phyloP scores from a whole-genome alignment of 2,113 vertebrate species.

The Otis tarda region DNA sequence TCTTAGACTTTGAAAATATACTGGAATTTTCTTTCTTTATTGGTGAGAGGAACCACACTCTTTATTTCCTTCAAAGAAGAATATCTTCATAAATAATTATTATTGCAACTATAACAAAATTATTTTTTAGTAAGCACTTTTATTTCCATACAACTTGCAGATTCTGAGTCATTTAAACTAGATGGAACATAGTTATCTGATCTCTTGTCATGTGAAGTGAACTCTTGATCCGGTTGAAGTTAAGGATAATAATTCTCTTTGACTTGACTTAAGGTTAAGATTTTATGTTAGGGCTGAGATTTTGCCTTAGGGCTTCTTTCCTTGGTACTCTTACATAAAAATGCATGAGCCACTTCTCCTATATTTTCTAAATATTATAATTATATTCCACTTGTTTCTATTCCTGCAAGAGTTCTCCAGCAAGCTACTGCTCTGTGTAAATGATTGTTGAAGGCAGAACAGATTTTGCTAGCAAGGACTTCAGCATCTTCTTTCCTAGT shows the following conservation, averaged over 20 bases:
- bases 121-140: neutral
- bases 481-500: neutral
- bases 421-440: neutral
- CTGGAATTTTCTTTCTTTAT: neutral
- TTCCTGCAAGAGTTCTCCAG: neutral
- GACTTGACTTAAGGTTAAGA: neutral
- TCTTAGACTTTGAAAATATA: neutral
- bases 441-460: neutral
- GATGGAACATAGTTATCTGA: neutral
- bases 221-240: neutral
- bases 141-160: neutral
- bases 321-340: neutral
- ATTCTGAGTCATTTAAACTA: neutral
- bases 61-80: neutral
- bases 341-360: neutral
- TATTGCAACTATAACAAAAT: neutral
- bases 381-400: neutral
- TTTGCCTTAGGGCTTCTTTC: neutral
- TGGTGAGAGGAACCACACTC: neutral
- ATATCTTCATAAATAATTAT: neutral
- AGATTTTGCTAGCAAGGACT: neutral
- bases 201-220: neutral
- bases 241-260: neutral
- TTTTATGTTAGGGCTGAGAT: neutral
- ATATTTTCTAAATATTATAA: neutral